Conservation (phyloP, 2,113 vertebrate genomes). For the Axis porcinus region DNA sequence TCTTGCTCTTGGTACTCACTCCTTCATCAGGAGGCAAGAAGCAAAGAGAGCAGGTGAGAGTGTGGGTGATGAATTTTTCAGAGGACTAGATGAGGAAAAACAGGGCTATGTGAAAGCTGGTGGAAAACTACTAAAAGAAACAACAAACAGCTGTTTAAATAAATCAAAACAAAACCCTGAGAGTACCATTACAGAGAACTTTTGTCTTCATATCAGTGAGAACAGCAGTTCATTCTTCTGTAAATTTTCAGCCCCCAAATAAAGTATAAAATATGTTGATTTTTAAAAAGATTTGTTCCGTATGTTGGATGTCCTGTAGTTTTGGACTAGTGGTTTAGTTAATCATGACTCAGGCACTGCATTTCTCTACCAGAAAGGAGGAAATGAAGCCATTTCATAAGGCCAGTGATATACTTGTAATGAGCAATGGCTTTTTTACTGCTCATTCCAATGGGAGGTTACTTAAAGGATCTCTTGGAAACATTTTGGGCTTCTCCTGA, state of each 20-base stretch:
- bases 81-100: background rate
- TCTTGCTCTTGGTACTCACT: background rate
- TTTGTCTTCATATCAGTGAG: background rate
- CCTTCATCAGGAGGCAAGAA: background rate
- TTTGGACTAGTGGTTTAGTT: background rate
- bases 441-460: background rate
- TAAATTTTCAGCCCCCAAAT: background rate
- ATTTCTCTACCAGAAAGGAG: background rate
- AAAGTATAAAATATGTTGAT: background rate
- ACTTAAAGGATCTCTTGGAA: background rate
- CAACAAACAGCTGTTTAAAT: background rate
- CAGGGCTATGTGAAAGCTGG: background rate
- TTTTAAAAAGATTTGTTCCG: background rate
- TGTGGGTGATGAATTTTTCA: background rate
- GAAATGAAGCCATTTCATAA: background rate
- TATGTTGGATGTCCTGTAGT: background rate
- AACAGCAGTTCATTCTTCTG: background rate
- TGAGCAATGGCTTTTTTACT: fast-evolving
- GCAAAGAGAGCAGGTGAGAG: background rate
- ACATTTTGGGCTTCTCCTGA: background rate
- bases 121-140: background rate
- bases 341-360: background rate
- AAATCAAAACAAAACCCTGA: background rate
- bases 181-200: background rate
- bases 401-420: background rate